A percentile compares a stretch with the other conserved stretches of the same genome.
Evolutionary conservation across 2,888 invertebrate genomes (phyloP).

Genomic region (Malthinus flaveolus): DNA sequence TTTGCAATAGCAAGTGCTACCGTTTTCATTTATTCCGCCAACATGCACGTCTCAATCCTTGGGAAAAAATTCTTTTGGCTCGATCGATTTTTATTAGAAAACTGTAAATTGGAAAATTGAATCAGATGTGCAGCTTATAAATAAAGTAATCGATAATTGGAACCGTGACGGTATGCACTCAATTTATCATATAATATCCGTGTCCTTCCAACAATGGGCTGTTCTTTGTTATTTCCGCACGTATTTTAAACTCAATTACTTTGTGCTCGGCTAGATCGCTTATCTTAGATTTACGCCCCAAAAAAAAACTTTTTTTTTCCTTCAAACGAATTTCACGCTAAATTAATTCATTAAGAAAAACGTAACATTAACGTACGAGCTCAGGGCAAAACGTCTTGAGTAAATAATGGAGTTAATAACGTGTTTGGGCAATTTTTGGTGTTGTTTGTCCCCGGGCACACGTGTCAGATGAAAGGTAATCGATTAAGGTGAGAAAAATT

Average conservation of each 20-base stretch:
- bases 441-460: conserved; percentile 11
- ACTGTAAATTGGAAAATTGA: neutral
- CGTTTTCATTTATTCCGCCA: no score
- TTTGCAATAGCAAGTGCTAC: no score
- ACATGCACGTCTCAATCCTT: no score
- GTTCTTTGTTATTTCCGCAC: conserved; percentile 47
- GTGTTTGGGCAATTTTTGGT: conserved; percentile 11
- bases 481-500: conserved; percentile 15
- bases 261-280: conserved; percentile 2
- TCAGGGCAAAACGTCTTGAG: neutral
- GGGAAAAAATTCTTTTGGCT: no score
- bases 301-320: neutral
- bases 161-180: conserved; percentile 49
- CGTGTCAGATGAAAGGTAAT: conserved; percentile 21
- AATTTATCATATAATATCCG: conserved; percentile 48
- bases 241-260: conserved; percentile 15
- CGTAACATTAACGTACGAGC: no score
- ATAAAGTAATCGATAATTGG: conserved; percentile 20
- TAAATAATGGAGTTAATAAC: conserved; percentile 21
- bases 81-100: neutral
- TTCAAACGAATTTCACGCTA: neutral
- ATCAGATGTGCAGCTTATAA: conserved; percentile 12
- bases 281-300: neutral
- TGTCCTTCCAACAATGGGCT: conserved; percentile 41
- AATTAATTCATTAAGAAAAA: no score